Evolutionary conservation across 2,113 vertebrate genomes (phyloP).

Genomic region (Solea senegalensis): DNA sequence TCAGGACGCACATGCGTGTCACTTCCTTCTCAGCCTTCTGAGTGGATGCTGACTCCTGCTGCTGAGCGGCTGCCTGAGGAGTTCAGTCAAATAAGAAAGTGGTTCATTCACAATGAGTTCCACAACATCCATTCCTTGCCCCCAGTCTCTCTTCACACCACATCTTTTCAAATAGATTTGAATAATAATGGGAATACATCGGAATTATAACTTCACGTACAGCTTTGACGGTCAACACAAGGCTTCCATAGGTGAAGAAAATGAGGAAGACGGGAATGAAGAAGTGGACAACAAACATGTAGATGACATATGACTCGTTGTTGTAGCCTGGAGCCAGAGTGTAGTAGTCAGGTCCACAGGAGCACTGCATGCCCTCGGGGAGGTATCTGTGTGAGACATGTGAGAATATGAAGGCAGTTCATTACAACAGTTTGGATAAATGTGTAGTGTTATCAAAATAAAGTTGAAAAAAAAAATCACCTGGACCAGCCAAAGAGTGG

Average conservation of each 20-base stretch:
- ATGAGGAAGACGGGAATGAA: conserved; percentile 75
- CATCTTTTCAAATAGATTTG: too few species aligned
- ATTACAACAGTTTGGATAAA: too few species aligned
- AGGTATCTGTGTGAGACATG: conserved; percentile 73
- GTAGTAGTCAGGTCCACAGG: conserved; percentile 84
- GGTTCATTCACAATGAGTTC: conserved; percentile 71
- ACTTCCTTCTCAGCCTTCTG: conserved; percentile 86
- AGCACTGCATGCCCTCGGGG: conserved; percentile 84
- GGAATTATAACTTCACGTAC: conserved; percentile 54
- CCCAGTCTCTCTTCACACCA: too few species aligned
- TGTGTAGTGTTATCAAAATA: conserved; percentile 41
- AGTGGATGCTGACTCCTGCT: conserved; percentile 83
- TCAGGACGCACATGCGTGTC: conserved; percentile 84
- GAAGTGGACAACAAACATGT: conserved; percentile 83
- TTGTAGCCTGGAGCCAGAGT: conserved; percentile 81
- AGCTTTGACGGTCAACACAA: conserved; percentile 84
- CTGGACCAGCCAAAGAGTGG: conserved; percentile 86
- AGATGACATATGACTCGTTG: conserved; percentile 83
- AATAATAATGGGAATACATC: too few species aligned
- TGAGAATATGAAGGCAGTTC: too few species aligned
- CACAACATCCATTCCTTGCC: background rate
- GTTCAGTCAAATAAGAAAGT: background rate
- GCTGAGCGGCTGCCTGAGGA: conserved; percentile 73
- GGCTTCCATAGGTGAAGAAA: conserved; percentile 84
- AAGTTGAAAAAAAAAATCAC: conserved; percentile 24